phyloP scores from a whole-genome alignment of 2,113 vertebrate species.

The Salvelinus namaycush region DNA sequence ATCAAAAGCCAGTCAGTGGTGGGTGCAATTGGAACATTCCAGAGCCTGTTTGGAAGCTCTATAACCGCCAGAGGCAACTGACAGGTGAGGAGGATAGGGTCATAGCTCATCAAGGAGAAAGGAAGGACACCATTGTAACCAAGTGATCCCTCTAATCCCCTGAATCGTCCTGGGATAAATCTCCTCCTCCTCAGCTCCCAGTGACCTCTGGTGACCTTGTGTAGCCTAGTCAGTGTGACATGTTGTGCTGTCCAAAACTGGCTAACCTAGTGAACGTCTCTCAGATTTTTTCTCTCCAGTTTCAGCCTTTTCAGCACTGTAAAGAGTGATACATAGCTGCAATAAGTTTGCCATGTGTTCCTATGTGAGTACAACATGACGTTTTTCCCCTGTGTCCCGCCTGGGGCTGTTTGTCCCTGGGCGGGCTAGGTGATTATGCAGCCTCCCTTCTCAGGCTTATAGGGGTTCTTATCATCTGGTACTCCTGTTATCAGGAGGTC shows the following conservation, averaged over 20 bases:
- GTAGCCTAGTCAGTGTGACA: not conserved
- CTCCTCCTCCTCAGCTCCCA: not conserved
- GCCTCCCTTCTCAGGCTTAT: slow-evolving; percentile 77
- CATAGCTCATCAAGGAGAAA: not conserved
- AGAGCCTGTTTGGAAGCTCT: too few species aligned
- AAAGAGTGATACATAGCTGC: too few species aligned
- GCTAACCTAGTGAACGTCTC: not conserved
- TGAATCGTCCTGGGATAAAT: not conserved
- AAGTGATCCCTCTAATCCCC: not conserved
- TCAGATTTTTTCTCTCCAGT: too few species aligned
- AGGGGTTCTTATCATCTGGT: slow-evolving; percentile 83
- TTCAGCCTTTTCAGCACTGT: too few species aligned
- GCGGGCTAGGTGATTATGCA: slow-evolving; percentile 72
- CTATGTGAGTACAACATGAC: too few species aligned
- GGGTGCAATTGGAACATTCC: too few species aligned
- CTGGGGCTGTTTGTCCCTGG: not conserved
- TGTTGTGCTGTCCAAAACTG: not conserved
- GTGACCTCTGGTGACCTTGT: too few species aligned
- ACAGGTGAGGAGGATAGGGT: not conserved
- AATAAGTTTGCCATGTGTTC: too few species aligned
- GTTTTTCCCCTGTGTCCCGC: not conserved
- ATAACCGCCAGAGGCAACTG: too few species aligned
- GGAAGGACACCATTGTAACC: not conserved
- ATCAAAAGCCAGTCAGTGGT: too few species aligned
- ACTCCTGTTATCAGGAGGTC: slow-evolving; percentile 79